Evolutionary conservation across 2,888 invertebrate genomes (phyloP).

Genomic region (Boloria selene): DNA sequence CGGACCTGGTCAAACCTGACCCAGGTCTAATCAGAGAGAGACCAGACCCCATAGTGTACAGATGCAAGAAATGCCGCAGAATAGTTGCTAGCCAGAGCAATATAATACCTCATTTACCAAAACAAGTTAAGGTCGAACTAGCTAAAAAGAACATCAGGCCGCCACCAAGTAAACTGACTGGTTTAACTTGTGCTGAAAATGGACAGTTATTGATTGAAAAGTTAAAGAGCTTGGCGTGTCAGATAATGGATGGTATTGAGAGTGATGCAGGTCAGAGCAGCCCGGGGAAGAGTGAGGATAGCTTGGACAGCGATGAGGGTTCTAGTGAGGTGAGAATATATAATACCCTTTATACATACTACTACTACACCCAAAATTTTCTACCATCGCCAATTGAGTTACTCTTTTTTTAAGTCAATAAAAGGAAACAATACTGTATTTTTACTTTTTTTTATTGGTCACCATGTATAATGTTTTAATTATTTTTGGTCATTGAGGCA

Average conservation of each 20-base stretch:
- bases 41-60: constrained; percentile 92
- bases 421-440: too few relatives aligned
- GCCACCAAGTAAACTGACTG: constrained; percentile 66
- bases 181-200: constrained; percentile 62
- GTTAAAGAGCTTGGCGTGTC: constrained; percentile 65
- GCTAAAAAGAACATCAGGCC: constrained; percentile 71
- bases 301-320: constrained; percentile 52
- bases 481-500: too few relatives aligned
- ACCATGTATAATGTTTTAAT: too few relatives aligned
- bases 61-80: constrained; percentile 91
- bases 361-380: too few relatives aligned
- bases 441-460: too few relatives aligned
- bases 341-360: too few relatives aligned
- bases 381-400: neutral
- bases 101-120: constrained; percentile 86
- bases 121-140: constrained; percentile 60
- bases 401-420: too few relatives aligned
- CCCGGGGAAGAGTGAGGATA: constrained; percentile 36
- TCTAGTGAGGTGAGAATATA: constrained; percentile 52
- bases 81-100: constrained; percentile 91
- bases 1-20: constrained; percentile 90
- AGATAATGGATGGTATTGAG: constrained; percentile 53
- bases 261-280: constrained; percentile 35
- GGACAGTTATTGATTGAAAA: constrained; percentile 70
- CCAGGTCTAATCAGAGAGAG: constrained; percentile 88